Evolutionary conservation across 2,888 invertebrate genomes (phyloP).

Genomic region (Peribatodes rhomboidaria): DNA sequence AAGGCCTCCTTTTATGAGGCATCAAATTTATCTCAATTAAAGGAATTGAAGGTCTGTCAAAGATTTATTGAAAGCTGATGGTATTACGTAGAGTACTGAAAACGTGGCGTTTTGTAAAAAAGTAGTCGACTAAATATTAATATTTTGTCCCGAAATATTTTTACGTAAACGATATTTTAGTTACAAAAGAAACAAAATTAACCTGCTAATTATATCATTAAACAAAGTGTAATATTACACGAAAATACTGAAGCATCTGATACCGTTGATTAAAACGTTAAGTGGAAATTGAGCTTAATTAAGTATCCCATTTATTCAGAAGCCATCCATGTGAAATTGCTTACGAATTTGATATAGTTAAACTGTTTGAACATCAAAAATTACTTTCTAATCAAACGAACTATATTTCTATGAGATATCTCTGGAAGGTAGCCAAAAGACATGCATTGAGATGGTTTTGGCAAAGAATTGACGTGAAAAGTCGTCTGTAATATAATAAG

Average conservation of each 20-base stretch:
- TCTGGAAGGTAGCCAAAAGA: slow-evolving; percentile 58
- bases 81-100: slow-evolving; percentile 5
- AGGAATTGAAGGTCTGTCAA: slow-evolving; percentile 28
- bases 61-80: slow-evolving; percentile 19
- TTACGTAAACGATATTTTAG: no score
- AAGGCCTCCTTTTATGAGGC: slow-evolving; percentile 37
- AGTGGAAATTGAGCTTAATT: slow-evolving; percentile 31
- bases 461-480: slow-evolving; percentile 61
- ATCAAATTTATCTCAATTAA: slow-evolving; percentile 41
- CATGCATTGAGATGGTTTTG: slow-evolving; percentile 59
- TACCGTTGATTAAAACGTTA: slow-evolving; percentile 22
- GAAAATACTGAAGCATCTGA: slow-evolving; percentile 7
- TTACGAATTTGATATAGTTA: slow-evolving; percentile 17
- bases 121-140: neutral
- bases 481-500: slow-evolving; percentile 40
- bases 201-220: neutral
- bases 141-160: neutral
- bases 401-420: slow-evolving; percentile 47
- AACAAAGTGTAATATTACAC: neutral
- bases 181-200: neutral
- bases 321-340: slow-evolving; percentile 36
- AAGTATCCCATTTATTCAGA: slow-evolving; percentile 29
- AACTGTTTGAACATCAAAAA: slow-evolving; percentile 39
- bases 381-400: slow-evolving; percentile 47
- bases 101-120: neutral